Base-by-base conservation (phyloP, 1,140 invertebrate genomes). In the Nephotettix cincticeps region DNA sequence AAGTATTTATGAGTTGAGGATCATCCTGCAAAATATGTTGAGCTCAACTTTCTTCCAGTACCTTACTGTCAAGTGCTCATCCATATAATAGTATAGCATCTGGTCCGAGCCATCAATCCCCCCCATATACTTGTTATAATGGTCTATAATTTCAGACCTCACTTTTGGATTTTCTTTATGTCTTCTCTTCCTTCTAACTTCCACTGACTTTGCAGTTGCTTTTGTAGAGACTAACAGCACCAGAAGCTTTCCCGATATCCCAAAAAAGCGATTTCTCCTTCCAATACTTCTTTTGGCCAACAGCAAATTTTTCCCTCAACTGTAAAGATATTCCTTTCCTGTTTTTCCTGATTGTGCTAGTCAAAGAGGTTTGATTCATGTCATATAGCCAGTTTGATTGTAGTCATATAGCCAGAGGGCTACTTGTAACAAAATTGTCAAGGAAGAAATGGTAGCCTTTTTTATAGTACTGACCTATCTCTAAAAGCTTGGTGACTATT, bases 361-460 rank as follows among this genome's bases (percentile, higher is more conserved):
- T 66, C n/a, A 66, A n/a, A 13, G 23, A 36, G 30, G 64, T 66
- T 13, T 23, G 25, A 23, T 36, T n/a, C n/a, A n/a, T 36, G 32
- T 36, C 32, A 36, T 36, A 36, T n/a, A n/a, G n/a, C n/a, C n/a
- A n/a, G n/a, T 67, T 67, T n/a, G 67, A 56, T 51, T 56, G 25
- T 28, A 32, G 61, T 30, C 13, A 28, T 58, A 58, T 69, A 21
- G 51, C 51, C 23, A 69, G 32, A 30, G 56, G 56, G 19, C 32
- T 58, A 11, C 29, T 56, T 17, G 27, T 69, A 23, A 69, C 58
- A 69, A 69, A 69, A 45, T 75, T 75, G 65, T 78, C 74, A 3
- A 70, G 66, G 25, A 73, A 71, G 23, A 77, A 21, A 68, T 75
- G 76, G 68, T 76, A 77, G 40, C 76, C 75, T 71, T 78, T 77